phyloP scores from a whole-genome alignment of 2,888 invertebrate species.

The Cyclophora punctaria region DNA sequence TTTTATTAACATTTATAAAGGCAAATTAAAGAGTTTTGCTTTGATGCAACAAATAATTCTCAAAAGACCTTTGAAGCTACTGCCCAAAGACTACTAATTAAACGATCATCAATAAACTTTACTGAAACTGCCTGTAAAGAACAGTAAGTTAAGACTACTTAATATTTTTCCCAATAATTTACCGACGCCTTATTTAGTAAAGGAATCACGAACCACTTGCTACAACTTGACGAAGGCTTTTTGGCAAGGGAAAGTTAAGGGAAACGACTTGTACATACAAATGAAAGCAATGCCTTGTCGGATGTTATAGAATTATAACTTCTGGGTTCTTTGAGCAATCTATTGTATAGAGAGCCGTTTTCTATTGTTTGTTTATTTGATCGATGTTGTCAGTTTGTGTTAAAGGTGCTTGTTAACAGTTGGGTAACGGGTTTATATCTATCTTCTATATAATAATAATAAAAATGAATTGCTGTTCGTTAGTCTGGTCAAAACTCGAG shows the following conservation, averaged over 20 bases:
- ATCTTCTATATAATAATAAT: no score
- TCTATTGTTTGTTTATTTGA: background rate
- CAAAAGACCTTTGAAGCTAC: no score
- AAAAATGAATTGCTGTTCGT: no score
- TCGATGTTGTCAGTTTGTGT: background rate
- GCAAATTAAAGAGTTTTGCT: no score
- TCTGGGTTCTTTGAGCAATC: slow-evolving; percentile 17
- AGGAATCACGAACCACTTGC: slow-evolving; percentile 62
- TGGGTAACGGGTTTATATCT: no score
- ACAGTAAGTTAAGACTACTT: background rate
- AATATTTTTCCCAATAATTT: slow-evolving; percentile 25
- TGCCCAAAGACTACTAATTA: no score
- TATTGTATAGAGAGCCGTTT: background rate
- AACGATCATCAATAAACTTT: no score
- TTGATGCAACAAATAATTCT: no score
- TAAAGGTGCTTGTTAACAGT: no score
- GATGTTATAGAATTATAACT: slow-evolving; percentile 40
- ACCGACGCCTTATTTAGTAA: slow-evolving; percentile 43
- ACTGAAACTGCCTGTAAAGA: slow-evolving; percentile 1
- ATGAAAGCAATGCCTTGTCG: slow-evolving; percentile 46
- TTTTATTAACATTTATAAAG: no score
- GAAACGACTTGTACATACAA: slow-evolving; percentile 56
- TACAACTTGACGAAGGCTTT: slow-evolving; percentile 69
- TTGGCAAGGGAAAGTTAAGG: slow-evolving; percentile 57
- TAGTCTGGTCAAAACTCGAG: no score